Percentiles rank a stretch among this genome's conserved stretches.
These are phyloP conservation scores for Drosophila engyochracea DNA, from an alignment of 2,888 invertebrate species.

Conservation along the genomic window DNA sequence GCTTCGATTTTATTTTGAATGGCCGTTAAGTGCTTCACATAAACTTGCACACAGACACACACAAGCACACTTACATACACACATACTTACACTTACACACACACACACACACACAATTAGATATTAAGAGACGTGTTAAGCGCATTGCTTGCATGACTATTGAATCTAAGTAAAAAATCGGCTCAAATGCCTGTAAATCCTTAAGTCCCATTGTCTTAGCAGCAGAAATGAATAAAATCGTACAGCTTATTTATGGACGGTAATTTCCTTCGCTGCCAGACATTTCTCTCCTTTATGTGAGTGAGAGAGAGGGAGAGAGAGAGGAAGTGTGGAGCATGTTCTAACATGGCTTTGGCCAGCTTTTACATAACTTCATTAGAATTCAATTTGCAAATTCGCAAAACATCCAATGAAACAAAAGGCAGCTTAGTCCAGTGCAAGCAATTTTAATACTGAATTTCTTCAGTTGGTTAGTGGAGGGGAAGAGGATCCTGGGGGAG, in stretches of 20 bases:
- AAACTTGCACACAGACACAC: neutral
- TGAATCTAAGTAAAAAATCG: slow-evolving; percentile 6
- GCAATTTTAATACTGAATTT: slow-evolving; percentile 15
- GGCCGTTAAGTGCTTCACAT: neutral
- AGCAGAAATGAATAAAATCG: neutral
- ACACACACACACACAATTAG: neutral
- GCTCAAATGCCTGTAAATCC: slow-evolving; percentile 18
- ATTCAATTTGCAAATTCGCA: slow-evolving; percentile 45
- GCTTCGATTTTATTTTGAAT: neutral
- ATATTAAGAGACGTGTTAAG: neutral
- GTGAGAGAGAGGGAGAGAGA: neutral
- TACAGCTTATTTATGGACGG: neutral
- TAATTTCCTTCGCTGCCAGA: neutral
- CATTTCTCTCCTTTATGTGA: neutral
- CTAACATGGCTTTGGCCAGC: slow-evolving; percentile 10
- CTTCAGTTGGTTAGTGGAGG: neutral
- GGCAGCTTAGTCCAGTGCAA: slow-evolving; percentile 7
- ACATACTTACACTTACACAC: neutral
- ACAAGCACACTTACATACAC: neutral
- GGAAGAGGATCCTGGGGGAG: accelerated
- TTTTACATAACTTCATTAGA: slow-evolving; percentile 23
- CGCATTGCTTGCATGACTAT: slow-evolving; percentile 12
- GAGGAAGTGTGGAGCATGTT: neutral
- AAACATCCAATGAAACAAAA: slow-evolving; percentile 13
- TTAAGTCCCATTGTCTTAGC: slow-evolving; percentile 8